phyloP scores from a whole-genome alignment of 2,797 vertebrate genomes.

The Anisognathus igniventris region DNA sequence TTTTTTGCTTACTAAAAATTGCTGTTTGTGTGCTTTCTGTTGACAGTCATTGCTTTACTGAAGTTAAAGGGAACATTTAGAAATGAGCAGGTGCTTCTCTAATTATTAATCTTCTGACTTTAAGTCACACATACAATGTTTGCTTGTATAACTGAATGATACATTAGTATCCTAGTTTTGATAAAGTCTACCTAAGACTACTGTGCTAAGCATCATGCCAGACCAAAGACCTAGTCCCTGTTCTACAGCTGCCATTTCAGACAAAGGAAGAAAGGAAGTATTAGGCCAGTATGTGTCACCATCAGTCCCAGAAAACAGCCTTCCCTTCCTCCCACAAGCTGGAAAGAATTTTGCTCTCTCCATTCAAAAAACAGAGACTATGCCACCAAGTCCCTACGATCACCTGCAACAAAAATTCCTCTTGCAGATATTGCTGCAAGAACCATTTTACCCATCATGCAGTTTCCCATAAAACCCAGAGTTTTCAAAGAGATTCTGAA shows the following conservation, averaged over 20 bases:
- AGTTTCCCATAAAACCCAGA: not conserved
- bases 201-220: not conserved
- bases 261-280: not conserved
- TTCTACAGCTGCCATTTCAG: not conserved
- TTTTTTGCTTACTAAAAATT: not conserved
- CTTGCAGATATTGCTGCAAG: not conserved
- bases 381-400: not conserved
- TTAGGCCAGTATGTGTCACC: not conserved
- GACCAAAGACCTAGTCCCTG: not conserved
- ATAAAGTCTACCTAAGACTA: not conserved
- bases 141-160: not conserved
- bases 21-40: not conserved
- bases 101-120: not conserved
- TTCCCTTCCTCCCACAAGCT: not conserved
- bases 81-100: not conserved
- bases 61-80: not conserved
- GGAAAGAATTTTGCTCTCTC: not conserved
- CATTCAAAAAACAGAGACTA: not conserved
- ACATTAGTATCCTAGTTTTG: not conserved
- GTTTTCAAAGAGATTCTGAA: not conserved
- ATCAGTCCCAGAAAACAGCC: not conserved
- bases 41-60: not conserved
- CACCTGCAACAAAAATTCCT: not conserved
- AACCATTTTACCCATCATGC: not conserved
- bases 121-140: not conserved